These are phyloP conservation scores for Rhimphoctona megacephalus DNA, from an alignment of 2,888 invertebrate genomes.

Conservation along the genomic window DNA sequence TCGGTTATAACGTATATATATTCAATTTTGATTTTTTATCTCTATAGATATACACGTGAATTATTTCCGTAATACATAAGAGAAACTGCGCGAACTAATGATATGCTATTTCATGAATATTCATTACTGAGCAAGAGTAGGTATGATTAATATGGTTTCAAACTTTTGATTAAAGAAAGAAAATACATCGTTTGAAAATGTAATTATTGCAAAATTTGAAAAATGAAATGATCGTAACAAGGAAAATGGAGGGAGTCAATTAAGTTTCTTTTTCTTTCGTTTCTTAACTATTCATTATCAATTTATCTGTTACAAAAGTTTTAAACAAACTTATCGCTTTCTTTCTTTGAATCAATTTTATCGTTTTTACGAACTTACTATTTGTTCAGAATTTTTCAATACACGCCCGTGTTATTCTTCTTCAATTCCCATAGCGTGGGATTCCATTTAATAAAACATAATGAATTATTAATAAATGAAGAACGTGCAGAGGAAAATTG, in stretches of 20 bases:
- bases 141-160: not conserved
- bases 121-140: not conserved
- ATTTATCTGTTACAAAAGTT: not conserved
- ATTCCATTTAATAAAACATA: not conserved
- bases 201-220: not conserved
- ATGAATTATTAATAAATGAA: not conserved
- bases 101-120: not conserved
- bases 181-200: conserved; percentile 1
- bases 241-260: not conserved
- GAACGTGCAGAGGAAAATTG: not conserved
- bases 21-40: not conserved
- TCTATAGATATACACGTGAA: not conserved
- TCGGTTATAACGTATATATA: not conserved
- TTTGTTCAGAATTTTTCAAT: not conserved
- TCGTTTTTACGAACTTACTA: not conserved
- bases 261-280: not conserved
- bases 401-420: not conserved
- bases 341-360: not conserved
- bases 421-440: not conserved
- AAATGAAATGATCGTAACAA: not conserved
- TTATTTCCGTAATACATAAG: not conserved
- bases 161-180: not conserved
- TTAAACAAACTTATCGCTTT: not conserved
- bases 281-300: not conserved
- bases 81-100: not conserved